Evolutionary conservation across 2,797 vertebrate species (phyloP), one percentile per base, ranked within the genome.

Genomic region (Rhinophrynus dorsalis): DNA sequence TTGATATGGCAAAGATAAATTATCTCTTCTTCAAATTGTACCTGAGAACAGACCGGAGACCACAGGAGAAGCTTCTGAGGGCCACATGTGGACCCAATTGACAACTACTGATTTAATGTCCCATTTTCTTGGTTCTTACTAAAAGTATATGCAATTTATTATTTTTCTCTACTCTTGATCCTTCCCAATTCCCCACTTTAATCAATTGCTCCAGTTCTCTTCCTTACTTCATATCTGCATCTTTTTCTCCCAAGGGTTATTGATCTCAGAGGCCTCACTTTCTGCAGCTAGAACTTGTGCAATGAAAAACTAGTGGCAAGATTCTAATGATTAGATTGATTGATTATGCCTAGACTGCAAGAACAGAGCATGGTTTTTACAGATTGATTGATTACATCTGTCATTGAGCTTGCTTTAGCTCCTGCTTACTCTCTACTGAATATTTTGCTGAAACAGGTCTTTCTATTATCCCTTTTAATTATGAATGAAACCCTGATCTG

Each of bases 341-440:
- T 72, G 61, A 73, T 66, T 52, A 66, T 23, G 61, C 69, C 54
- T 52, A 45, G 50, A 56, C 30, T 5, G 45, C 24, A 17, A 21
- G 44, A 15, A 27, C 32, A 13, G 30, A 47, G 59, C 59, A 29
- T 29, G 40, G 38, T 71, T 62, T 71, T 63, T 56, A 45, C 21
- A 35, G 59, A 63, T 55, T 71, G 68, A 71, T 71, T 63, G 59
- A 71, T 71, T 47, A 48, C 21, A 20, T 45, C 58, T 62, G 48
- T 62, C 58, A 59, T 55, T 32, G 55, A 54, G 50, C 48, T 54
- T 47, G 48, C n/a, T 52, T 51, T 61, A 61, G 57, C 38, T 54
- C 35, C 67, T 38, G 50, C 51, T 56, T 21, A 26, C 40, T 38
- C 18, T 24, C 37, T 55, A 2, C 13, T 29, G 40, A 17, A 56